These are phyloP conservation scores for Meda fulgida DNA, from an alignment of 2,797 vertebrate genomes.

Conservation along the genomic window DNA sequence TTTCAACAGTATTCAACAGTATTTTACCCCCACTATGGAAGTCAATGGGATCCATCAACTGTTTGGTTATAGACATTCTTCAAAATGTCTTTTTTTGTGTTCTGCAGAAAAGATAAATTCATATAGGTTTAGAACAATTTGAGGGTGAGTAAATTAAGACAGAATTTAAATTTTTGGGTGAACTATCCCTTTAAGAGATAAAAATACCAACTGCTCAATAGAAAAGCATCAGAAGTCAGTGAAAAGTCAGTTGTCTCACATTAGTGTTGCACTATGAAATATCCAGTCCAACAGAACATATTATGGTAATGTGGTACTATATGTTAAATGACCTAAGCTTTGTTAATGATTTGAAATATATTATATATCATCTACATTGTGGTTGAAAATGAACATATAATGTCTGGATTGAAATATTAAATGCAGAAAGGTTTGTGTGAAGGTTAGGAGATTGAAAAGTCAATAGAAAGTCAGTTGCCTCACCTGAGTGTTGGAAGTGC, in stretches of 20 bases:
- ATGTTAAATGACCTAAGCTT: not conserved
- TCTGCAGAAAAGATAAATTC: not conserved
- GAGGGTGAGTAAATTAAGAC: not conserved
- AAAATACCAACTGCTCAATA: not conserved
- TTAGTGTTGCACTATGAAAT: not conserved
- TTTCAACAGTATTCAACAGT: not conserved
- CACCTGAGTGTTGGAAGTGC: constrained; percentile 73
- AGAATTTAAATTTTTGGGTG: not conserved
- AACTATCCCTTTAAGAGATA: not conserved
- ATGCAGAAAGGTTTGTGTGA: not conserved
- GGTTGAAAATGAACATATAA: not conserved
- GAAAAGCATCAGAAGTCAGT: not conserved
- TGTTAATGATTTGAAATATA: not conserved
- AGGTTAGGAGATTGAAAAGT: not conserved
- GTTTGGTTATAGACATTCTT: not conserved
- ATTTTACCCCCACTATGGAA: not conserved
- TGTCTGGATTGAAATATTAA: not conserved
- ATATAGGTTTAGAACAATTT: not conserved
- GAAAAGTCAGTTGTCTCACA: not conserved
- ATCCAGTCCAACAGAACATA: not conserved
- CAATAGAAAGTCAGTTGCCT: constrained; percentile 17
- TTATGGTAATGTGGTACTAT: not conserved
- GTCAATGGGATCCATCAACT: not conserved
- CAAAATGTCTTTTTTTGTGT: not conserved
- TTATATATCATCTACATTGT: not conserved